Conservation (phyloP, 2,113 vertebrate species). For the Rhinopomastus cyanomelas region DNA sequence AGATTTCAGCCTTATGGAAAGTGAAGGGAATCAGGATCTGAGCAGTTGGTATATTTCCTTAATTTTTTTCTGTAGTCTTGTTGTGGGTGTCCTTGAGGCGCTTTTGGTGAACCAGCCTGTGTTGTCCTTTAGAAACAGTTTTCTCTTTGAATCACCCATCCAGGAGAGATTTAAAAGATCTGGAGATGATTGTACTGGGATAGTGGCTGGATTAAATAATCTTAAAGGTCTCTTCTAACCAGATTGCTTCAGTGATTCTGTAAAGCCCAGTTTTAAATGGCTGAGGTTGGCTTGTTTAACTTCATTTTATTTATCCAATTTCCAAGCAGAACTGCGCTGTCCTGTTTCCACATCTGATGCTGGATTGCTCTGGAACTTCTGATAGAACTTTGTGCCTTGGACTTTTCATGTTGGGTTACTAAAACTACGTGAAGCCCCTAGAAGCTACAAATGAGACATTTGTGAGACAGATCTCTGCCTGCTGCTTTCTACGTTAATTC, state of each 20-base stretch:
- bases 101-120: background rate
- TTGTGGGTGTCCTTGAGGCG: background rate
- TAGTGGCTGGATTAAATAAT: background rate
- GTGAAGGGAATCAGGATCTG: background rate
- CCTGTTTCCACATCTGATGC: background rate
- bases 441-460: background rate
- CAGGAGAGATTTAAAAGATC: too few relatives aligned
- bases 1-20: background rate
- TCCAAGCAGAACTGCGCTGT: background rate
- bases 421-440: background rate
- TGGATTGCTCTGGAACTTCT: background rate
- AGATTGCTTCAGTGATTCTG: background rate
- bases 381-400: background rate
- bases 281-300: background rate
- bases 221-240: background rate
- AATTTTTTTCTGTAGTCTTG: background rate
- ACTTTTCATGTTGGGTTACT: background rate
- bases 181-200: background rate
- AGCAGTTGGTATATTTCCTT: background rate
- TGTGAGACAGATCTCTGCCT: background rate
- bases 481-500: background rate
- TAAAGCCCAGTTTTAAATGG: background rate
- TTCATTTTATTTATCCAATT: background rate
- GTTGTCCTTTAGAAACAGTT: background rate
- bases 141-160: background rate